Conservation (phyloP, 2,888 invertebrate species). For the Andrena trimmerana region DNA sequence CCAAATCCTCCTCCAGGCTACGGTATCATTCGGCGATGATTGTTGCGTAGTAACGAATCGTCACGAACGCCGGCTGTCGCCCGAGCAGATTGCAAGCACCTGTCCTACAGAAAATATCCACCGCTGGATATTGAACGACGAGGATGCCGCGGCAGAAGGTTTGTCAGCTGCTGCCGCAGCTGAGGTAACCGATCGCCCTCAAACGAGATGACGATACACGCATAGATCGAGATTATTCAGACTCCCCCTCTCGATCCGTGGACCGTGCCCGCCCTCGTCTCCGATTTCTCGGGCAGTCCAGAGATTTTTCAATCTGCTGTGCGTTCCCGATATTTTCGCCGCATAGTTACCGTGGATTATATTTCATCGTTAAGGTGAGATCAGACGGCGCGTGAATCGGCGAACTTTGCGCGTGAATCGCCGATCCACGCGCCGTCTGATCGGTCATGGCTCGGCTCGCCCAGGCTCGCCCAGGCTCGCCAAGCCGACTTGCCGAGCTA, state of each 20-base stretch:
- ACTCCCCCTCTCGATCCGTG: slow-evolving; percentile 36
- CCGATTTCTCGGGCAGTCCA: slow-evolving; percentile 55
- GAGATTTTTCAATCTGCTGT: slow-evolving; percentile 51
- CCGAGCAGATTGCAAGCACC: slow-evolving; percentile 77
- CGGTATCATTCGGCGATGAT: slow-evolving; percentile 27
- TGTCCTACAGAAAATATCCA: slow-evolving; percentile 74
- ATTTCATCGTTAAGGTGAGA: slow-evolving; percentile 41
- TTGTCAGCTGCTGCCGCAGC: slow-evolving; percentile 73
- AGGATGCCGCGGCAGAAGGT: slow-evolving; percentile 47
- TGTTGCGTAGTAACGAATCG: slow-evolving; percentile 61
- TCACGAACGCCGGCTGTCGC: slow-evolving; percentile 80
- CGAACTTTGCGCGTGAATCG: too few relatives aligned
- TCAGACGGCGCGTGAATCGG: too few relatives aligned
- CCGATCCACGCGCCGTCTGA: too few relatives aligned
- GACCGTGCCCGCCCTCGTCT: slow-evolving; percentile 54
- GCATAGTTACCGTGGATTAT: slow-evolving; percentile 20
- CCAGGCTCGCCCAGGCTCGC: too few relatives aligned
- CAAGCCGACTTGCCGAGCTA: too few relatives aligned
- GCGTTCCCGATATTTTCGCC: not conserved
- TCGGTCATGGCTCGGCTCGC: too few relatives aligned
- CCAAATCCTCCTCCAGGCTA: too few relatives aligned
- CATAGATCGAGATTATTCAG: slow-evolving; percentile 32
- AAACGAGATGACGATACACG: slow-evolving; percentile 29
- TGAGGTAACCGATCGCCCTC: slow-evolving; percentile 72
- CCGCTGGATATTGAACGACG: slow-evolving; percentile 58